Base-by-base conservation (phyloP, 2,113 vertebrate genomes). In the Siniperca chuatsi region DNA sequence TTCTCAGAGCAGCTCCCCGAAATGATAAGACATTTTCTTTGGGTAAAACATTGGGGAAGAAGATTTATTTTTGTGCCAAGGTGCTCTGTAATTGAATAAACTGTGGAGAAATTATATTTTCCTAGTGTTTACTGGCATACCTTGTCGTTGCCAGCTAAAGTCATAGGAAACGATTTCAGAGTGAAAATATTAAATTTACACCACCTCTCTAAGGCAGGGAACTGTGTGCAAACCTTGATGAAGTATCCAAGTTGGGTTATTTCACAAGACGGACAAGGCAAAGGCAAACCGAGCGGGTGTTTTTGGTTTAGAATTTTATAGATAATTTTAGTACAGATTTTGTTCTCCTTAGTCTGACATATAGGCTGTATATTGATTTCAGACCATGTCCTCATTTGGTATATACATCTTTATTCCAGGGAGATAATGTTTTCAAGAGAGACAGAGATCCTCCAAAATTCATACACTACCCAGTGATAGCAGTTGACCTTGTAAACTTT, bases 401-500 rank as follows among this genome's bases (percentile, higher is more conserved):
- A 35, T 60, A 52, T 73, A 79, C n/a, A 75, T 80, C 65, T 58
- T 67, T 57, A 85, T 71, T 89, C 76, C 50, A 55, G 4, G 71
- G 69, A 80, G 55, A 64, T 58, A 33, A 87, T 62, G 37, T 86
- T 89, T 89, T 85, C 67, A 44, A 87, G 33, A 50, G 64, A 89
- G 66, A 62, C 25, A 68, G 65, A 64, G 7, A 81, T 73, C 46
- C 61, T 89, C 35, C 69, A 55, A 81, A 83, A 89, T 82, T 83
- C 79, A 88, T 72, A 76, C 29, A 48, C 75, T 75, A 42, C 60
- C 65, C 35, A 35, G 58, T 70, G 77, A 83, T 78, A 81, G 78
- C 80, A 70, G 76, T 83, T 92, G 91, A 95, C 93, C 91, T 92
- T 93, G 93, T 85, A 89, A 94, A 94, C 89, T 94, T 93, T 86